phyloP scores from a whole-genome alignment of 2,113 vertebrate species.

The Alethe castanea region DNA sequence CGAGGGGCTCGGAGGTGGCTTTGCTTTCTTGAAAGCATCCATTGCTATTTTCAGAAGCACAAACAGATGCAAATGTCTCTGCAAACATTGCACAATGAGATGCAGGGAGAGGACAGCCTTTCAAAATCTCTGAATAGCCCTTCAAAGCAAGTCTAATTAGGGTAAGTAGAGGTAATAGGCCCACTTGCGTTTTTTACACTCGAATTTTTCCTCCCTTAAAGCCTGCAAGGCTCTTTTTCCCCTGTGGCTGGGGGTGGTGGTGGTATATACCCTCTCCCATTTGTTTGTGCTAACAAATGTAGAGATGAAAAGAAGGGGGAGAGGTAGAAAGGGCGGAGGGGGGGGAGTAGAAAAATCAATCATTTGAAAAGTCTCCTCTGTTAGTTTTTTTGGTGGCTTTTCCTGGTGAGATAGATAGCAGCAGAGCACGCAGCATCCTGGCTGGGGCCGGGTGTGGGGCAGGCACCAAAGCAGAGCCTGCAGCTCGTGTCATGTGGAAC shows the following conservation, averaged over 20 bases:
- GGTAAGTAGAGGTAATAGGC: conserved; percentile 89
- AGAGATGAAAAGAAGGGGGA: conserved; percentile 20
- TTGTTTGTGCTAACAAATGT: conserved; percentile 75
- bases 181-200: conserved; percentile 82
- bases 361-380: conserved; percentile 55
- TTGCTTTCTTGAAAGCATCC: conserved; percentile 71
- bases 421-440: conserved; percentile 41
- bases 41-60: conserved; percentile 76
- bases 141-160: conserved; percentile 91
- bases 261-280: conserved; percentile 65
- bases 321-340: background rate
- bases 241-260: conserved; percentile 12
- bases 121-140: conserved; percentile 81
- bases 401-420: conserved; percentile 54
- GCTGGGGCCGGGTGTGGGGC: conserved; percentile 60
- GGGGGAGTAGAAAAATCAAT: conserved; percentile 66
- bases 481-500: conserved; percentile 85
- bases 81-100: conserved; percentile 85
- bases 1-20: conserved; percentile 50
- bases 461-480: conserved; percentile 64
- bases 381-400: conserved; percentile 50
- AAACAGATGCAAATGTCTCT: conserved; percentile 95
- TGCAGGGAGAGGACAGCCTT: conserved; percentile 78
- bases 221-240: conserved; percentile 75
- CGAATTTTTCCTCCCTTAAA: conserved; percentile 71